Percentiles rank a stretch among this genome's conserved stretches.
These are phyloP conservation scores for Onychomys torridus DNA, from an alignment of 2,797 vertebrate genomes.

Conservation along the genomic window DNA sequence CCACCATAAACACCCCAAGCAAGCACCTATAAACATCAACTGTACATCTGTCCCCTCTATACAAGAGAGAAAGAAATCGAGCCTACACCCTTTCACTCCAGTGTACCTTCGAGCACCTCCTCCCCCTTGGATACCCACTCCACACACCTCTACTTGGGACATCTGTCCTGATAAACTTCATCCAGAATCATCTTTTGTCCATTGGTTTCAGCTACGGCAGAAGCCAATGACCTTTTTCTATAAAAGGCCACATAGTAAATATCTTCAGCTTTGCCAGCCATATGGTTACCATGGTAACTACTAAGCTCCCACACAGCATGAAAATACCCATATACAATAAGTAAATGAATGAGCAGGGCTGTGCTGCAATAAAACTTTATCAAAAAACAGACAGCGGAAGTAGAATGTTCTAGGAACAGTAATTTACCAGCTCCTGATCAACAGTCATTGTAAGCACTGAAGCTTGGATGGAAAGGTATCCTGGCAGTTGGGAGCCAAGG, in stretches of 20 bases:
- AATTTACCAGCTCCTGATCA: background rate
- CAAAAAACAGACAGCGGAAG: background rate
- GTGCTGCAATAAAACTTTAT: conserved; percentile 74
- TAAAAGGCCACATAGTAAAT: background rate
- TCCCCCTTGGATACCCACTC: rapidly evolving
- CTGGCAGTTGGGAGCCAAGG: background rate
- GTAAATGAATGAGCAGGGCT: background rate
- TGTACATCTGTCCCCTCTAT: background rate
- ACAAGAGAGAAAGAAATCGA: background rate
- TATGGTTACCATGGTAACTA: background rate
- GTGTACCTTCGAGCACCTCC: rapidly evolving
- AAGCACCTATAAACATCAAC: background rate
- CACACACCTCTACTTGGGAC: background rate
- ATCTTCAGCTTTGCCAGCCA: background rate
- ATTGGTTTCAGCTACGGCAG: background rate
- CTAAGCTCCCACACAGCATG: background rate
- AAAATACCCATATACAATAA: background rate
- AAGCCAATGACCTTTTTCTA: background rate
- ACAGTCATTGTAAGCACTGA: background rate
- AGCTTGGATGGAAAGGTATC: background rate
- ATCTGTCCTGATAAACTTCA: background rate
- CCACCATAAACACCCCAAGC: background rate
- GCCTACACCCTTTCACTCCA: rapidly evolving
- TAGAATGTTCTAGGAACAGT: background rate
- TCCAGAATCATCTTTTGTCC: background rate